These are phyloP conservation scores for Zapornia atra DNA, from an alignment of 2,113 vertebrate genomes.

Conservation along the genomic window DNA sequence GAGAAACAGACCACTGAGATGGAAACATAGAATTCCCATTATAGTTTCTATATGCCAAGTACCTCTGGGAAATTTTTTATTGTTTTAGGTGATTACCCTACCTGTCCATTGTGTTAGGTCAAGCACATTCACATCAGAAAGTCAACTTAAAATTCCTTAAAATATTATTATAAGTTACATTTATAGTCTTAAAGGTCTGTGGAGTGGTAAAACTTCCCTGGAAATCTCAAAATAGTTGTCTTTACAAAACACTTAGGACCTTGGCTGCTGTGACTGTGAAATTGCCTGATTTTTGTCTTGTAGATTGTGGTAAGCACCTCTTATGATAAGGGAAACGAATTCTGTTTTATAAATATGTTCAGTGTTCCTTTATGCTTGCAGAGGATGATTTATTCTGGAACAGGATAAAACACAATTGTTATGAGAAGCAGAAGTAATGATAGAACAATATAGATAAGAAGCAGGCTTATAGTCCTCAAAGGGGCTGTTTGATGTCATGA, in stretches of 20 bases:
- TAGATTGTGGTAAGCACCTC: not conserved
- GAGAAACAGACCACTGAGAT: not conserved
- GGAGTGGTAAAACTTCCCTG: not conserved
- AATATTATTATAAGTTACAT: not conserved
- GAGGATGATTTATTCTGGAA: not conserved
- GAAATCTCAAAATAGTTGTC: not conserved
- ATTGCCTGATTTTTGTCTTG: not conserved
- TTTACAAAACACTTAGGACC: not conserved
- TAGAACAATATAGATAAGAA: not conserved
- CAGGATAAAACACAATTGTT: not conserved
- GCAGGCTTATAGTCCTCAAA: not conserved
- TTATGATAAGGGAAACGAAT: not conserved
- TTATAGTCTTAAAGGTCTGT: not conserved
- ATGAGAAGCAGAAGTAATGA: not conserved
- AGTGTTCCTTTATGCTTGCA: not conserved
- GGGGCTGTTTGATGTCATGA: accelerated
- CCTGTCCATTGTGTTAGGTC: not conserved
- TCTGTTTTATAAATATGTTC: not conserved
- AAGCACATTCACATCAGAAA: not conserved
- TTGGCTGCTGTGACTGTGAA: not conserved
- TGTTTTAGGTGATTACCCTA: not conserved
- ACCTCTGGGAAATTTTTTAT: not conserved
- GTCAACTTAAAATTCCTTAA: not conserved
- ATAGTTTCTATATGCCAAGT: not conserved
- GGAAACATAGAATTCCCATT: not conserved